phyloP scores from a whole-genome alignment of 2,113 vertebrate species.

The Daphoenositta chrysoptera region DNA sequence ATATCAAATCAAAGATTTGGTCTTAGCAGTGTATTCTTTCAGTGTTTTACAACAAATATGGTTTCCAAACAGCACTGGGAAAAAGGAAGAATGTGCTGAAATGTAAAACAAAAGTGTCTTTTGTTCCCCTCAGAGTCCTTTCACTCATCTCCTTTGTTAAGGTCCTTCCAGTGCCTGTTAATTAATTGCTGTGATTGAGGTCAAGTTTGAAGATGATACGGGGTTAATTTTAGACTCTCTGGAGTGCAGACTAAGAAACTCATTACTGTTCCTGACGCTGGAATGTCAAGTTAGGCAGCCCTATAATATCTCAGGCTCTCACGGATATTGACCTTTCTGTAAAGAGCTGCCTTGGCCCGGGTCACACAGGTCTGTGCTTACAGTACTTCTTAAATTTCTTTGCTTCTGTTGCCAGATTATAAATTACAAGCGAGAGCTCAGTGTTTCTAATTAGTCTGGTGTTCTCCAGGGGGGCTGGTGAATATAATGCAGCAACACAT shows the following conservation, averaged over 20 bases:
- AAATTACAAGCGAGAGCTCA: slow-evolving; percentile 41
- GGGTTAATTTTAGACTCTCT: slow-evolving; percentile 55
- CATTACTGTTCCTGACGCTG: neutral
- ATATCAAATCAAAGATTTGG: neutral
- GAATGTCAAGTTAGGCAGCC: neutral
- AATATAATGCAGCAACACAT: neutral
- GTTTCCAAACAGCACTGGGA: neutral
- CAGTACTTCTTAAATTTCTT: neutral
- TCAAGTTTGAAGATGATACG: slow-evolving; percentile 44
- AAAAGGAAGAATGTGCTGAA: neutral
- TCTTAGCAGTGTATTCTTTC: neutral
- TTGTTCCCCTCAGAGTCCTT: neutral
- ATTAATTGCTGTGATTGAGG: slow-evolving; percentile 65
- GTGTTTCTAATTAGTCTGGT: slow-evolving; percentile 45
- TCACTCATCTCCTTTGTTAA: slow-evolving; percentile 10
- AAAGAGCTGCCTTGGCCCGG: neutral
- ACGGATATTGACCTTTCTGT: slow-evolving; percentile 2
- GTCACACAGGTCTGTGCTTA: neutral
- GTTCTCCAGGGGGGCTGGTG: neutral
- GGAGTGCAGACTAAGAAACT: slow-evolving; percentile 34
- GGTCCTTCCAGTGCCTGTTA: slow-evolving; percentile 43
- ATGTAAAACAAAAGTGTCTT: neutral
- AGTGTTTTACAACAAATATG: neutral
- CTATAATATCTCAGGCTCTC: neutral
- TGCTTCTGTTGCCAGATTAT: slow-evolving; percentile 24